phyloP scores from a whole-genome alignment of 2,888 invertebrate genomes.

The Cataglyphis albicans region DNA sequence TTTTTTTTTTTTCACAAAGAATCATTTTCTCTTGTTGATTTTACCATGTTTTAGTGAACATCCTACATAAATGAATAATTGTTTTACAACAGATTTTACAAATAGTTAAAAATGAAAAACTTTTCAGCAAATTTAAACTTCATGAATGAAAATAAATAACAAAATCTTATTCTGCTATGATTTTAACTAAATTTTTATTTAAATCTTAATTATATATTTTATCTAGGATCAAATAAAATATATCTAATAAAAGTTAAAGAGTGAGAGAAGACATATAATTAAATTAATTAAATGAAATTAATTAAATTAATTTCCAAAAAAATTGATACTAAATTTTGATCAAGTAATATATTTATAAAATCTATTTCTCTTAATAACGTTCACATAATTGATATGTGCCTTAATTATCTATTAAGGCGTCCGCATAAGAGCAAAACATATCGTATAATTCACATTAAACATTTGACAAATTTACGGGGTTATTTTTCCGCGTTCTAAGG shows the following conservation, averaged over 20 bases:
- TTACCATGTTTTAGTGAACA: slow-evolving; percentile 31
- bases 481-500: slow-evolving; percentile 25
- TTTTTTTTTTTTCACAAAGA: slow-evolving; percentile 28
- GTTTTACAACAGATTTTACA: slow-evolving; percentile 46
- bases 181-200: slow-evolving; percentile 14
- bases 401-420: not conserved
- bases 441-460: not conserved
- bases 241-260: not conserved
- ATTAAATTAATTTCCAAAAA: not conserved
- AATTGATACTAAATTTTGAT: not conserved
- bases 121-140: slow-evolving; percentile 21
- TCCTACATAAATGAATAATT: slow-evolving; percentile 40
- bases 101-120: slow-evolving; percentile 45
- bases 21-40: slow-evolving; percentile 38
- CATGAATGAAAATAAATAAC: slow-evolving; percentile 22
- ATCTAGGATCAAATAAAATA: not conserved
- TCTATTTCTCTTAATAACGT: not conserved
- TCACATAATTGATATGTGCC: not conserved
- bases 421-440: not conserved
- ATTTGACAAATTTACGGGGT: slow-evolving; percentile 12
- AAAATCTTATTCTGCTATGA: slow-evolving; percentile 6
- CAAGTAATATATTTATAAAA: not conserved
- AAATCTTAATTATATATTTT: not conserved
- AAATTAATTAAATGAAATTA: no score
- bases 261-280: not conserved